phyloP scores from a whole-genome alignment of 2,888 invertebrate species.

The Tenthredo livida region DNA sequence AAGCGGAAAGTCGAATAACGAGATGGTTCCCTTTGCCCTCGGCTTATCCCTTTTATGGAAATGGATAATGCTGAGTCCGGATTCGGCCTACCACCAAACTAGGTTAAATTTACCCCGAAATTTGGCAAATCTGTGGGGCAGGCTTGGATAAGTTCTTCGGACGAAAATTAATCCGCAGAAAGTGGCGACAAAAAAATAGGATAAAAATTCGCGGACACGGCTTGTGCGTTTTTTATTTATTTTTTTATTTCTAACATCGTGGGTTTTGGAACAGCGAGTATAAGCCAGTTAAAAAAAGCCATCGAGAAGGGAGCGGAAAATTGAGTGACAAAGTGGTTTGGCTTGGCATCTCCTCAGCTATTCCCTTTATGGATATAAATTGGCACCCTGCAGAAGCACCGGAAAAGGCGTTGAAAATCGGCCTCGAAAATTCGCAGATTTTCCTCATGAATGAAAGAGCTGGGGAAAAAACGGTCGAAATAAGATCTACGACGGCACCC shows the following conservation, averaged over 20 bases:
- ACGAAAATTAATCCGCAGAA: not conserved
- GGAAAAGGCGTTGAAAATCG: constrained; percentile 13
- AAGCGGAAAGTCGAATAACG: not conserved
- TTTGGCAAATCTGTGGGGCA: not conserved
- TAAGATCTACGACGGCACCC: not conserved
- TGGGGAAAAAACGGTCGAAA: not conserved
- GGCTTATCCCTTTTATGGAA: constrained; percentile 20
- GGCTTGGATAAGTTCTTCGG: not conserved
- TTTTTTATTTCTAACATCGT: not conserved
- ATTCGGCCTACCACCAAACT: not conserved
- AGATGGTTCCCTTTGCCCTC: not conserved
- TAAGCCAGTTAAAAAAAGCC: not conserved
- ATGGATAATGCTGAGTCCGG: not conserved
- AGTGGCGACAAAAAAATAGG: not conserved
- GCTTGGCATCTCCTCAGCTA: constrained; percentile 9
- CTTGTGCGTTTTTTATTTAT: not conserved
- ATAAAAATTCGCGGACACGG: not conserved
- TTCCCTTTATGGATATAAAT: constrained; percentile 42
- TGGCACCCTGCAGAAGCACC: constrained; percentile 5
- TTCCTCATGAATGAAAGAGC: not conserved
- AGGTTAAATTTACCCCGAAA: not conserved
- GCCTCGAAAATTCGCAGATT: constrained; percentile 23
- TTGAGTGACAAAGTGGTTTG: constrained; percentile 31
- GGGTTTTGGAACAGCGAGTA: not conserved
- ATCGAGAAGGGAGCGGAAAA: constrained; percentile 15